Base-by-base conservation (phyloP, 2,113 vertebrate species). In the Muscicapa adusta region DNA sequence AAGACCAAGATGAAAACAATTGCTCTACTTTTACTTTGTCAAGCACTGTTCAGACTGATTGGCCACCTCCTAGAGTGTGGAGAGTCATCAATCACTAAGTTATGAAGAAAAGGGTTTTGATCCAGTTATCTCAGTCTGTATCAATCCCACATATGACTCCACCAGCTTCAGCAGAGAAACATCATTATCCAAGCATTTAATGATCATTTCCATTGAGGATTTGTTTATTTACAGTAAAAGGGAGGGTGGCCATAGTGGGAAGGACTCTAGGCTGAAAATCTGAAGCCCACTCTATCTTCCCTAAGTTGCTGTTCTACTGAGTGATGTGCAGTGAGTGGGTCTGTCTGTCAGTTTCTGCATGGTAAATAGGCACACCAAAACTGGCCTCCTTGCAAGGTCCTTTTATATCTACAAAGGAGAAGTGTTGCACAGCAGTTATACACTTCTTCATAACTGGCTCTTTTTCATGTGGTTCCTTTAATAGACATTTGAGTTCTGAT, bases 381-480 rank as follows among this genome's bases (percentile, higher is more conserved):
- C 57, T 50, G 40, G 36, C 61, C 79, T 84, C 61, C 79, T 84
- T 62, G 51, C 62, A 42, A 63, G 89, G 48, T 72, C 57, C 28
- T 91, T 75, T 82, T 65, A 50, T 72, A 82, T 78, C 84, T 92
- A 71, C 91, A 96, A 86, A 95, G 88, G 29, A 85, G 31, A 85
- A 86, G 13, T 23, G 34, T 67, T 92, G 66, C 40, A 42, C 14
- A 25, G 86, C 56, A 91, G 57, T 74, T 77, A n/a, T n/a, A 36
- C 23, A 18, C 34, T 70, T 53, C 57, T 91, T 78, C 65, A 81
- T 88, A 92, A 63, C n/a, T 53, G 34, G 57, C 61, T 81, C 80
- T 87, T 94, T 91, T 92, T 95, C 57, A 95, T 94, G 88, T 84
- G 92, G 88, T 91, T 96, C 57, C 40, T 86, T 77, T 89, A 86